A percentile compares a stretch with the other conserved stretches of the same genome.
These are phyloP conservation scores for Drosophila helvetica DNA, from an alignment of 2,888 invertebrate species.

Conservation along the genomic window DNA sequence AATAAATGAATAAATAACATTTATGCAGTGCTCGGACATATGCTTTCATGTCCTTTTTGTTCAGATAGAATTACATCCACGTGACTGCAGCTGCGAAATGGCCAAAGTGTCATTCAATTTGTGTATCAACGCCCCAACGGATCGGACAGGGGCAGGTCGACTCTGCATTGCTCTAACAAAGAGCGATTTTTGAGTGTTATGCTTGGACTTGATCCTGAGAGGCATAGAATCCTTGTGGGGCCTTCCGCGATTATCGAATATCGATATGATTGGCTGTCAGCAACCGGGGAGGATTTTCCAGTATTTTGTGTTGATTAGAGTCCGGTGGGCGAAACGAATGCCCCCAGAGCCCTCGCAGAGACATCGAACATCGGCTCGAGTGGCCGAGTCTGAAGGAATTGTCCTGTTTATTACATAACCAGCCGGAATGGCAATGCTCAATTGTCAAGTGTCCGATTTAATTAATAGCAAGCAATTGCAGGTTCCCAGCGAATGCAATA, in stretches of 20 bases:
- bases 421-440: constrained; percentile 10
- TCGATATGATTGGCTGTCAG: no score
- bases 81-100: constrained; percentile 11
- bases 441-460: constrained; percentile 31
- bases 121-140: background rate
- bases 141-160: background rate
- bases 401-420: background rate
- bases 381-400: no score
- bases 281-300: no score
- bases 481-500: constrained; percentile 19
- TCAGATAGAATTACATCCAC: constrained; percentile 11
- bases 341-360: background rate
- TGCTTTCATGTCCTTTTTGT: background rate
- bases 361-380: background rate
- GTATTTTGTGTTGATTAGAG: no score
- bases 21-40: background rate
- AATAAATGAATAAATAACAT: constrained; percentile 20
- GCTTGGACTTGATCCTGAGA: no score
- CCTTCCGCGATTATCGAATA: no score
- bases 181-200: background rate
- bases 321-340: no score
- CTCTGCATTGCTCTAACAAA: background rate
- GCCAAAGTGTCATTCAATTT: constrained; percentile 18
- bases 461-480: constrained; percentile 32
- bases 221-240: no score